Percentiles rank a stretch among this genome's conserved stretches.
Conservation (phyloP, 1,140 invertebrate species). For the Plutomurus gul region DNA sequence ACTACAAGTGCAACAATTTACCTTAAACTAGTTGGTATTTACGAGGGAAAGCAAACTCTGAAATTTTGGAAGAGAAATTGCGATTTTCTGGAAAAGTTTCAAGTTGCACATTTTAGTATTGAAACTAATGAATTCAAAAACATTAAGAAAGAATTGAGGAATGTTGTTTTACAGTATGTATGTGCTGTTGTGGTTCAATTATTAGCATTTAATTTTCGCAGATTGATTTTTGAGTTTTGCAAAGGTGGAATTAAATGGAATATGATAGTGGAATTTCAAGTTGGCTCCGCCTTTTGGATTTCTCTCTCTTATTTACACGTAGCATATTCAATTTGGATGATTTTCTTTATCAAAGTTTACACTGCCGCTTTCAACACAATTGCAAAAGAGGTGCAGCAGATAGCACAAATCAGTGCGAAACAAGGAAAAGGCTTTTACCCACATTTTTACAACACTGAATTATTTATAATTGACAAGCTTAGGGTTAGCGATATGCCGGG, state of each 20-base stretch:
- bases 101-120: background rate
- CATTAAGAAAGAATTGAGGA: background rate
- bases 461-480: background rate
- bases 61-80: conserved; percentile 30
- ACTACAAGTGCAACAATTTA: background rate
- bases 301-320: background rate
- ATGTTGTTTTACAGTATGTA: background rate
- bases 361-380: conserved; percentile 22
- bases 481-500: background rate
- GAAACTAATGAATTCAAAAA: background rate
- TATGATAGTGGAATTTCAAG: background rate
- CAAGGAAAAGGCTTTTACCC: background rate
- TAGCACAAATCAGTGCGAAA: background rate
- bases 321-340: conserved; percentile 32
- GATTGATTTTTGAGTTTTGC: background rate
- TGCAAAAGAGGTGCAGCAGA: background rate
- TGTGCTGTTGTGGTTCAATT: background rate
- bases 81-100: conserved; percentile 3
- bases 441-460: background rate
- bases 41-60: background rate
- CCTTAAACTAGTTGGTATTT: background rate
- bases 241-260: background rate
- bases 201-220: background rate
- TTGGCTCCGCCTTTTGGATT: conserved; percentile 2
- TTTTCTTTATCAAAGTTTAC: conserved; percentile 42